These are phyloP conservation scores for Acanthosepion lycidas DNA, from an alignment of 2,888 invertebrate genomes.

Conservation along the genomic window DNA sequence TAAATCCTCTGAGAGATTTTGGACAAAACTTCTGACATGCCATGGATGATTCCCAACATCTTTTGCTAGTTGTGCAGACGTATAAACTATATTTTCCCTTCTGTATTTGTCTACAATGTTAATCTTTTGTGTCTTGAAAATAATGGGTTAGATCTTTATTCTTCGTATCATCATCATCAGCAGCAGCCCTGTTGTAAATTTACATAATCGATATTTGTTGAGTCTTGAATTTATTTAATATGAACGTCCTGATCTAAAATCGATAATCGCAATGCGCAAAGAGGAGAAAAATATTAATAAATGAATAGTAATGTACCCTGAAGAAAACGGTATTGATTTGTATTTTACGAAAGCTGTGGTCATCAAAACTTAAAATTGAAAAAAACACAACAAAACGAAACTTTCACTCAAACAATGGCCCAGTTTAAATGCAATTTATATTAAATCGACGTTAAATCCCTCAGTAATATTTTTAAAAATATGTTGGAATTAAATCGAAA, in stretches of 20 bases:
- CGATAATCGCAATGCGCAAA: background rate
- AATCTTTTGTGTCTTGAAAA: no score
- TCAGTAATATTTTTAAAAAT: background rate
- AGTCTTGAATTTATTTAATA: background rate
- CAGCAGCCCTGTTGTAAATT: background rate
- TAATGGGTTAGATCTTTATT: no score
- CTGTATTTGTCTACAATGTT: no score
- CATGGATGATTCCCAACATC: no score
- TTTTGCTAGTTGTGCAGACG: no score
- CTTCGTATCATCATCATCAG: background rate
- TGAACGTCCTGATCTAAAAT: background rate
- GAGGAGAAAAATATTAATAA: background rate
- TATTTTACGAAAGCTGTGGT: constrained; percentile 11
- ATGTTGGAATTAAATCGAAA: background rate
- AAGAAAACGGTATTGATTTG: background rate
- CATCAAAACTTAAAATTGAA: background rate
- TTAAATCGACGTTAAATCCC: background rate
- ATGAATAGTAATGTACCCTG: background rate
- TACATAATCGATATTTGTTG: background rate
- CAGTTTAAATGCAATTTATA: background rate
- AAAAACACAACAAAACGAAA: no score
- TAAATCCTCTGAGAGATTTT: no score
- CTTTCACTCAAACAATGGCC: background rate
- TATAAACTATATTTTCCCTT: no score
- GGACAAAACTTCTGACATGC: no score